Evolutionary conservation across 2,888 invertebrate species (phyloP).

Genomic region (Tipula vernalis): DNA sequence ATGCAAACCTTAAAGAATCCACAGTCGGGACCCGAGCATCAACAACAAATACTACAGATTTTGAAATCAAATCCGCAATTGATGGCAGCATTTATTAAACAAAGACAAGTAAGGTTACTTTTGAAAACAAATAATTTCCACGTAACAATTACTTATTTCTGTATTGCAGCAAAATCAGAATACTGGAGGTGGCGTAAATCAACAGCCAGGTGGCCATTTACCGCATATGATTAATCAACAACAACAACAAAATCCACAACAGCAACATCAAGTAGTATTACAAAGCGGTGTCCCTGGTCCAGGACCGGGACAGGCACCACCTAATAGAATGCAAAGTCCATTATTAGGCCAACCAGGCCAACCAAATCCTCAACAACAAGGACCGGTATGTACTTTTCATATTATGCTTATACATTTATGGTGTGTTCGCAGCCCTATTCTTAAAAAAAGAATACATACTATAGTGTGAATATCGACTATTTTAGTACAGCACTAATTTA

Average conservation of each 20-base stretch:
- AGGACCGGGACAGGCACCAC: conserved; percentile 35
- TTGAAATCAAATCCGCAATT: conserved; percentile 88
- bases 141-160: background rate
- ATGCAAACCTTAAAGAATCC: conserved; percentile 85
- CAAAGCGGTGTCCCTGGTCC: conserved; percentile 25
- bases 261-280: conserved; percentile 41
- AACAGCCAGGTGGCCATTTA: conserved; percentile 28
- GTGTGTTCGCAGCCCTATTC: background rate
- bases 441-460: background rate
- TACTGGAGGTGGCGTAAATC: conserved; percentile 25
- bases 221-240: conserved; percentile 34
- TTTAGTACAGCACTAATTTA: background rate
- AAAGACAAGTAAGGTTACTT: conserved; percentile 46
- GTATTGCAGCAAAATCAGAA: conserved; percentile 25
- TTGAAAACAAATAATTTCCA: no score
- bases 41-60: conserved; percentile 77
- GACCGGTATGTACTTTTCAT: conserved; percentile 27
- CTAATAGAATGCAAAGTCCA: conserved; percentile 32
- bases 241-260: conserved; percentile 28
- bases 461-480: background rate
- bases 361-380: conserved; percentile 26
- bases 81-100: conserved; percentile 91
- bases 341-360: conserved; percentile 27
- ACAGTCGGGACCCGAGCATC: conserved; percentile 73
- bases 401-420: background rate